A percentile compares a stretch with the other conserved stretches of the same genome.
Evolutionary conservation across 2,888 invertebrate genomes (phyloP).

Genomic region (Volucella bombylans): DNA sequence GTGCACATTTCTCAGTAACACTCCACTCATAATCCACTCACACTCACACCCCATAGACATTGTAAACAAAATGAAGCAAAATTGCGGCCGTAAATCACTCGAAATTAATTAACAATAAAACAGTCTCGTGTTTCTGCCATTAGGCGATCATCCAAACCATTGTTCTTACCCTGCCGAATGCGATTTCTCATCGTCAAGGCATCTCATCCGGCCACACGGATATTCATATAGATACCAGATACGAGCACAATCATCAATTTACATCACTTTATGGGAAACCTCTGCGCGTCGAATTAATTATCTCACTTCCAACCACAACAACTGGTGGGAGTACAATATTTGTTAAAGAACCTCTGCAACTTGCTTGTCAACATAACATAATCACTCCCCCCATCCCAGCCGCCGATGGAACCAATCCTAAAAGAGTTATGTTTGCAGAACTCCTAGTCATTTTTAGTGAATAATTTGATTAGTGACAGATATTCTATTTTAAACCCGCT

Average conservation of each 20-base stretch:
- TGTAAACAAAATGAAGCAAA: conserved; percentile 27
- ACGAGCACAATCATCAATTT: conserved; percentile 25
- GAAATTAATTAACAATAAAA: conserved; percentile 42
- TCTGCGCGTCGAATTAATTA: neutral
- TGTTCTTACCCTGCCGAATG: conserved; percentile 1
- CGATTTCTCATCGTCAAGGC: conserved; percentile 10
- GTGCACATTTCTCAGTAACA: too few species aligned
- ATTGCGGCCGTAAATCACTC: conserved; percentile 35
- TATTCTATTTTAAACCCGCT: neutral
- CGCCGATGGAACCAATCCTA: too few species aligned
- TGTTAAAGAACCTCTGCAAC: too few species aligned
- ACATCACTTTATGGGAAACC: conserved; percentile 38
- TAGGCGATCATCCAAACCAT: conserved; percentile 17
- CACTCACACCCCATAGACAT: conserved; percentile 4
- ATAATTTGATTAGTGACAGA: conserved; percentile 3
- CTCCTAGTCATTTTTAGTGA: conserved; percentile 17
- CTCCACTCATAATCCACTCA: too few species aligned
- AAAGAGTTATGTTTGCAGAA: too few species aligned
- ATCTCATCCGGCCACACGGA: neutral
- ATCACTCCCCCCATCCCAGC: too few species aligned
- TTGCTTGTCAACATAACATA: too few species aligned
- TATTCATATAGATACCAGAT: neutral
- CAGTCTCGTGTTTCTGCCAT: conserved; percentile 22
- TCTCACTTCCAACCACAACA: neutral
- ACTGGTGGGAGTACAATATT: neutral